These are phyloP conservation scores for Hetaerina titia DNA, from an alignment of 2,888 invertebrate genomes.

Conservation along the genomic window DNA sequence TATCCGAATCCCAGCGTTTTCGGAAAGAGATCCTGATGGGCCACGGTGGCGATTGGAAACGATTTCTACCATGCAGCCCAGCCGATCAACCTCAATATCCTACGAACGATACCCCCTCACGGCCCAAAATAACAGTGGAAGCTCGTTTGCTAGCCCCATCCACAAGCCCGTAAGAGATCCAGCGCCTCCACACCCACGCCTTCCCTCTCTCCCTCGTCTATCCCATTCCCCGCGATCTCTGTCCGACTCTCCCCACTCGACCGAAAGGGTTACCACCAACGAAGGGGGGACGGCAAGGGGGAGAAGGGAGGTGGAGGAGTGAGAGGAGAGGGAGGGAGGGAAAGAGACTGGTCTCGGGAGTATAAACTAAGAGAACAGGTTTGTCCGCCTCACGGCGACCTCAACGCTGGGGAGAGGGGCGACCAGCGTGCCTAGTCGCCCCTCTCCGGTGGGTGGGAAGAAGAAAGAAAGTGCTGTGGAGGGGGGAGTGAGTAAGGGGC, in stretches of 20 bases:
- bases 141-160: not conserved
- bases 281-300: not conserved
- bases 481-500: not conserved
- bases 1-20: too few species aligned
- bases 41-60: too few species aligned
- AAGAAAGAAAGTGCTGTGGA: not conserved
- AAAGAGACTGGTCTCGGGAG: conserved; percentile 59
- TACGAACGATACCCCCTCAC: not conserved
- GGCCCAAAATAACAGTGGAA: not conserved
- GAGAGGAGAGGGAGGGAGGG: not conserved
- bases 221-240: not conserved
- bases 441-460: not conserved
- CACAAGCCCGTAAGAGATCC: not conserved
- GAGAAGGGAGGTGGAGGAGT: not conserved
- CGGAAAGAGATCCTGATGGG: too few species aligned
- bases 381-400: conserved; percentile 58
- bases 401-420: conserved; percentile 32
- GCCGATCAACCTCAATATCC: too few species aligned
- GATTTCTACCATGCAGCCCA: too few species aligned
- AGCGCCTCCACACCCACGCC: conserved; percentile 6
- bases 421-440: not conserved
- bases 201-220: not conserved
- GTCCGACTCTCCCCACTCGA: not conserved
- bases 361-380: conserved; percentile 31
- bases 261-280: conserved; percentile 27